Base-by-base conservation (phyloP, 2,888 invertebrate genomes). In the Meghimatium bilineatum region DNA sequence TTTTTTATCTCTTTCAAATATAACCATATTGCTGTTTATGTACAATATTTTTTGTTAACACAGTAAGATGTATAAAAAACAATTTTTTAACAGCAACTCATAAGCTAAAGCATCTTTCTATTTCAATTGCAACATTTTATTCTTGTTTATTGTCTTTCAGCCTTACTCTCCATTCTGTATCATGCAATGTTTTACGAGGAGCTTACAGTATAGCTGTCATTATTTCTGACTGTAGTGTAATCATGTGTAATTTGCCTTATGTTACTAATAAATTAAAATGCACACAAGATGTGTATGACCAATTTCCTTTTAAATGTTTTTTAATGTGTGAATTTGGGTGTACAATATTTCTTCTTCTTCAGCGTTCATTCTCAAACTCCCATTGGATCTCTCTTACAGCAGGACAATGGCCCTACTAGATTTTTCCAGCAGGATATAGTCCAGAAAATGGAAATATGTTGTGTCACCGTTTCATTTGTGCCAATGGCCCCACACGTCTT, bases 171-270 rank as follows among this genome's bases (percentile, higher is more conserved):
- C 32, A 78, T 67, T 78, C 38, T 67, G 20, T 49, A 78, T 63
- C 32, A 1, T 80, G 71, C 38, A 44, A 49, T 71, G 52, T 32
- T 71, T 71, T 71, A 80, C 23, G 56, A 80, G 80, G 71, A 69
- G 80, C 80, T 80, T 69, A 26, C 52, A 44, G 38, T 69, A 71
- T n/a, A 71, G 32, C 52, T 56, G 80, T 80, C 80, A 71, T 71
- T 71, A 71, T 71, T 80, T 71, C 56, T 56, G 29, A 69, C 12
- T 20, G n/a, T 1, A 80, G 17, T 80, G 49, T 80, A 71, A 49
- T 36, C 67, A 67, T 67, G 71, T 69, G 52, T 80, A 56, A 80
- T 80, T 80, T 80, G 71, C 80, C 71, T 80, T 80, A 80, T 80
- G 71, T 52, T 71, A 80, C 23, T n/a, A 80, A 71, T 71, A 80